Evolutionary conservation across 2,113 vertebrate genomes (phyloP).

Genomic region (Silurus asotus): DNA sequence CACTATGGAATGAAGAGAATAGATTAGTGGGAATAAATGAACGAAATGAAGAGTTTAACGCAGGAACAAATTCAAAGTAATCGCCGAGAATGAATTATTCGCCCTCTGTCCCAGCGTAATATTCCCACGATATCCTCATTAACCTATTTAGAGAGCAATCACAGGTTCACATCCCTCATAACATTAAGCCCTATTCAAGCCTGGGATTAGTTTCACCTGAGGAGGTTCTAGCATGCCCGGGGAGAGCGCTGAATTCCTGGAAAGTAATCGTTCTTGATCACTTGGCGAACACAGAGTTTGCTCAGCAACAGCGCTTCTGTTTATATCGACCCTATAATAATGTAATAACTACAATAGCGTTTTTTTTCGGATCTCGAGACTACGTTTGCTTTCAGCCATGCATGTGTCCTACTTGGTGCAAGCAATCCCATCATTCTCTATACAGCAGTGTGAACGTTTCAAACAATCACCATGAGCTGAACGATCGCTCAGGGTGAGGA

Average conservation of each 20-base stretch:
- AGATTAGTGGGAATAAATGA: no score
- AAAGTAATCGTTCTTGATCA: background rate
- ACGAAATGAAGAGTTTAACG: no score
- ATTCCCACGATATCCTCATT: background rate
- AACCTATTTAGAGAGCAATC: background rate
- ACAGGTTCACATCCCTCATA: background rate
- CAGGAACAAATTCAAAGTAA: background rate
- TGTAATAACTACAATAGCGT: background rate
- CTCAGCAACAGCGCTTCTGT: background rate
- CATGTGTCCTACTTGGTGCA: background rate
- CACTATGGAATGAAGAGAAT: no score
- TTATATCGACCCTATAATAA: background rate
- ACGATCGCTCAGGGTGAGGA: background rate
- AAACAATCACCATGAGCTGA: no score
- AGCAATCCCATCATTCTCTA: background rate
- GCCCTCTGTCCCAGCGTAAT: background rate
- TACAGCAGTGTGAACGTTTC: background rate
- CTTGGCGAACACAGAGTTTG: background rate
- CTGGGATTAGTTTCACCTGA: background rate
- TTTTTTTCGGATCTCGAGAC: background rate
- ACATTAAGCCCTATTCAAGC: background rate
- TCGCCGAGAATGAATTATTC: background rate
- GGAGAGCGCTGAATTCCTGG: background rate
- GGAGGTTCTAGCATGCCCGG: background rate
- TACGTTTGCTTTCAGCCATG: background rate